Evolutionary conservation across 1,140 invertebrate genomes (phyloP).

Genomic region (Rhyacophila brunnea): DNA sequence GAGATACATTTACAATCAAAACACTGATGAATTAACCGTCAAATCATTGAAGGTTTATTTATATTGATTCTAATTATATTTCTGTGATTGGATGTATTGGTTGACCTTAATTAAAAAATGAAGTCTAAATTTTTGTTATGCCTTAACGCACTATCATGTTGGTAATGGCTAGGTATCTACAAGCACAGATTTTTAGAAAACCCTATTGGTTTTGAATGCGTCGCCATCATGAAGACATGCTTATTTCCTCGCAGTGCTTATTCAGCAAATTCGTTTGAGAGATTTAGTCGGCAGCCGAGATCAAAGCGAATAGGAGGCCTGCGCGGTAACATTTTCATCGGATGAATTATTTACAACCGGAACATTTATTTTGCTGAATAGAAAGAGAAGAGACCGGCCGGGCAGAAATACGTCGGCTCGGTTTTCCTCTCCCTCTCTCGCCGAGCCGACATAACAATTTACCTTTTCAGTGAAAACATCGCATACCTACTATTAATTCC

Average conservation of each 20-base stretch:
- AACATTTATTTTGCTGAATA: conserved; percentile 30
- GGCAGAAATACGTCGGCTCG: too few relatives aligned
- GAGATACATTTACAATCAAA: too few relatives aligned
- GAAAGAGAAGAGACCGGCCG: background rate
- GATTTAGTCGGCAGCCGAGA: conserved; percentile 26
- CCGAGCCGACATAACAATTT: conserved; percentile 36
- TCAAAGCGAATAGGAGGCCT: conserved; percentile 28
- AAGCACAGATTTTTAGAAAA: too few relatives aligned
- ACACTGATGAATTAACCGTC: too few relatives aligned
- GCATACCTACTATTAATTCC: conserved; percentile 35
- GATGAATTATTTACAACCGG: conserved; percentile 31
- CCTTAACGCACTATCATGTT: too few relatives aligned
- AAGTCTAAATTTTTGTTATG: too few relatives aligned
- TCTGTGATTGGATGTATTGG: too few relatives aligned
- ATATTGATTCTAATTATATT: too few relatives aligned
- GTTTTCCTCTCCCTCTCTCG: too few relatives aligned
- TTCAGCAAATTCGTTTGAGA: background rate
- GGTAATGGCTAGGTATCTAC: too few relatives aligned
- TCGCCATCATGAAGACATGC: background rate
- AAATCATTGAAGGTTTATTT: too few relatives aligned
- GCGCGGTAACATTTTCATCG: conserved; percentile 22
- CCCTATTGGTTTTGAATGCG: background rate
- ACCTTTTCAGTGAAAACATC: conserved; percentile 37
- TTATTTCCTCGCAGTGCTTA: background rate
- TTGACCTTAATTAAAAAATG: too few relatives aligned